Evolutionary conservation across 1,140 invertebrate genomes (phyloP), one percentile per base, ranked within the genome.

Genomic region (Heterodera carotae): DNA sequence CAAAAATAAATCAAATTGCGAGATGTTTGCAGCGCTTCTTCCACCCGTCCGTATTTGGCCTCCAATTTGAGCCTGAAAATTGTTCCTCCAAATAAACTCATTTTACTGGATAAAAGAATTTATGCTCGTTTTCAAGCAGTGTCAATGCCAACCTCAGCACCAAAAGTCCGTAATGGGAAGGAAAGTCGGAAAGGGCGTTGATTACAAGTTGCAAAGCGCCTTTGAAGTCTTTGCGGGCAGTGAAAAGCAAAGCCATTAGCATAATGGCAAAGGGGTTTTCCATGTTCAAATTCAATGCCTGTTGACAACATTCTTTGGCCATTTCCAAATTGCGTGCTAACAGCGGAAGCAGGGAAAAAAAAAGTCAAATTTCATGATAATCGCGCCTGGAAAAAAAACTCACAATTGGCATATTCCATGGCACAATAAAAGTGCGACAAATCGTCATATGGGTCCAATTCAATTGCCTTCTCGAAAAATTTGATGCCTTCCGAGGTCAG

Each of bases 401-500:
- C 2, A 84, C 83, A 74, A 31, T 76, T 78, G 18, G 85, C 85
- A 71, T 86, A 86, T 64, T 85, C 76, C 25, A 87, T 71, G n/a
- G 85, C 85, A 36, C 83, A 86, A 68, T 84, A 88, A 66, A 88
- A 84, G 31, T 87, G 80, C 12, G 86, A 73, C 31, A 88, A 48
- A 68, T 87, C 84, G 70, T 87, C 85, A 43, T 85, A 78, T 0
- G 86, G 79, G 64, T 87, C 85, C 1, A 79, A 36, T 4, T 77
- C 68, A 27, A 86, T 78, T 29, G 85, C 85, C 62, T 77, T 69
- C 70, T 86, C 85, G 60, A 85, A 87, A 48, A 77, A 48, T 31
- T 77, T 33, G 18, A 85, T 79, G 18, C 82, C 62, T 62, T 85
- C 73, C 18, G 36, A 22, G 6, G 84, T 68, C 18, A 76, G 31